A percentile compares a stretch with the other conserved stretches of the same genome.
phyloP scores from a whole-genome alignment of 2,888 invertebrate genomes.

The Mesoligia furuncula region DNA sequence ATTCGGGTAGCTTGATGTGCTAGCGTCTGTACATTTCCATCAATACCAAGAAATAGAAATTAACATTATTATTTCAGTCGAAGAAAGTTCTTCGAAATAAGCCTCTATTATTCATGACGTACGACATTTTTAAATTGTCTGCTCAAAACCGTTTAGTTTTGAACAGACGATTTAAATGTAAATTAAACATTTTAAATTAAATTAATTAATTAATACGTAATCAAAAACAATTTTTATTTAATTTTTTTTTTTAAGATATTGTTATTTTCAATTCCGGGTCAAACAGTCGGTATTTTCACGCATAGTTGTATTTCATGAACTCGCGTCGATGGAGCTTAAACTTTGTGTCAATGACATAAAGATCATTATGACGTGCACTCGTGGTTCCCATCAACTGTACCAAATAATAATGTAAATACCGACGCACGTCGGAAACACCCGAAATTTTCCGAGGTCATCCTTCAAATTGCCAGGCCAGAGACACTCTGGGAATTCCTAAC shows the following conservation, averaged over 20 bases:
- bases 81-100: constrained; percentile 4
- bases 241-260: too few relatives aligned
- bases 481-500: constrained; percentile 69
- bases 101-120: constrained; percentile 8
- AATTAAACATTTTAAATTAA: too few relatives aligned
- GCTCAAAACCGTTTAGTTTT: constrained; percentile 12
- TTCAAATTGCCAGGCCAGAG: constrained; percentile 63
- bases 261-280: background rate
- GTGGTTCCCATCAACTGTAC: background rate
- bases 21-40: background rate
- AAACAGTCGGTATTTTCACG: constrained; percentile 23
- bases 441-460: constrained; percentile 68
- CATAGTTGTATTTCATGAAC: background rate
- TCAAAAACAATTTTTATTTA: too few relatives aligned
- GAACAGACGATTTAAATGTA: too few relatives aligned
- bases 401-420: constrained; percentile 60
- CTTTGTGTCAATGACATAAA: background rate
- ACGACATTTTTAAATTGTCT: constrained; percentile 15
- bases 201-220: too few relatives aligned
- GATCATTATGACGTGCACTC: background rate
- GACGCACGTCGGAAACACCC: constrained; percentile 59
- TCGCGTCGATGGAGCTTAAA: background rate
- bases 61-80: constrained; percentile 11
- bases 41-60: constrained; percentile 16
- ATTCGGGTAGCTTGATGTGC: too few relatives aligned